phyloP scores from a whole-genome alignment of 2,888 invertebrate genomes.

The Morpho deidamia region DNA sequence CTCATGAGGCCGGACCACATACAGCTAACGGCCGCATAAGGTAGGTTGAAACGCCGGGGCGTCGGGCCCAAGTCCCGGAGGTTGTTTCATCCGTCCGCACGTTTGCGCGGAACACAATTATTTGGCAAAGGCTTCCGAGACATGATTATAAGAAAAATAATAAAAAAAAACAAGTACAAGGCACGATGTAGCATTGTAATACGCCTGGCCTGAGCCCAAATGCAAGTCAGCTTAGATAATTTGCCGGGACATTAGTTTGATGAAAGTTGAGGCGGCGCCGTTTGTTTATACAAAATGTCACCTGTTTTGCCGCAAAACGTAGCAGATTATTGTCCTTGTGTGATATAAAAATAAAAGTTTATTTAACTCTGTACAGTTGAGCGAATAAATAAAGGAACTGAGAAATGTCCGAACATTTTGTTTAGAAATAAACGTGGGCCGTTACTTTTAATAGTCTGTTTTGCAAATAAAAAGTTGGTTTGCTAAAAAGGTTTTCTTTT shows the following conservation, averaged over 20 bases:
- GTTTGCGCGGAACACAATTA: too few relatives aligned
- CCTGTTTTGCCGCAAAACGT: conserved; percentile 8
- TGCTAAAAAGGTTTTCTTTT: too few relatives aligned
- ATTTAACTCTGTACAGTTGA: not conserved
- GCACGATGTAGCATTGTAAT: conserved; percentile 2
- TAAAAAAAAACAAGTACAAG: not conserved
- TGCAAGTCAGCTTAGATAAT: conserved; percentile 13
- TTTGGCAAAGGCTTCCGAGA: not conserved
- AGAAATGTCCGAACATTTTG: too few relatives aligned
- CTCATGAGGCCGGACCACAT: too few relatives aligned
- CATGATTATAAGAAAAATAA: not conserved
- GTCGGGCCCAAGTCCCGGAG: too few relatives aligned
- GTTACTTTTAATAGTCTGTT: too few relatives aligned
- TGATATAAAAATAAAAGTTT: not conserved
- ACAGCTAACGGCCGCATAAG: too few relatives aligned
- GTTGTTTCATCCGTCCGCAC: too few relatives aligned
- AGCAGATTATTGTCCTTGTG: not conserved
- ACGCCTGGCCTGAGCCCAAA: conserved; percentile 6
- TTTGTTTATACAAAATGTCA: conserved; percentile 7
- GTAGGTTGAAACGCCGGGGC: too few relatives aligned
- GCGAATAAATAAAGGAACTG: too few relatives aligned
- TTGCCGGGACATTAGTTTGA: conserved; percentile 22
- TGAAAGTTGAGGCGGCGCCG: conserved; percentile 12
- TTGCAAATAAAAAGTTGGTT: too few relatives aligned
- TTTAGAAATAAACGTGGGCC: too few relatives aligned